A percentile compares a stretch with the other conserved stretches of the same genome.
phyloP scores from a whole-genome alignment of 2,888 invertebrate species.

The Hyposoter didymator region DNA sequence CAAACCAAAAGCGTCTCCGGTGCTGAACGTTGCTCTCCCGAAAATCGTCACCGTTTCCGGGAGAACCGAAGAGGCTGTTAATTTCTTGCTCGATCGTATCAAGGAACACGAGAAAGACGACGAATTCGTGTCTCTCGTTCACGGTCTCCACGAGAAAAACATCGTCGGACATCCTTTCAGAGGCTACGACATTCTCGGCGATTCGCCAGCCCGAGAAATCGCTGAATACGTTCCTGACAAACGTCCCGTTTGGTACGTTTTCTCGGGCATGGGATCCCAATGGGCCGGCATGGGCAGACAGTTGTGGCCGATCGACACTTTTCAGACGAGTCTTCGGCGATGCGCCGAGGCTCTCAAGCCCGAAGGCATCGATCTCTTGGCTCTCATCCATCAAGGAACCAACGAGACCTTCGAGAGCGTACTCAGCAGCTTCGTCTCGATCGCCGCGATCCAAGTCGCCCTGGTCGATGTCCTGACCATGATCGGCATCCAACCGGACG shows the following conservation, averaged over 20 bases:
- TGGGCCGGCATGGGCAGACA: constrained; percentile 98
- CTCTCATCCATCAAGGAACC: constrained; percentile 91
- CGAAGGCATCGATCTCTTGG: constrained; percentile 93
- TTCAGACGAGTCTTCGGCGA: constrained; percentile 91
- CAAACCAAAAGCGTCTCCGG: constrained; percentile 87
- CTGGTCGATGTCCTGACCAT: constrained; percentile 94
- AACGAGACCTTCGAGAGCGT: constrained; percentile 93
- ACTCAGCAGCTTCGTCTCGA: constrained; percentile 95
- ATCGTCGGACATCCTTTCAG: constrained; percentile 92
- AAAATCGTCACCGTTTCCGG: constrained; percentile 93
- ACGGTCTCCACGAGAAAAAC: constrained; percentile 89
- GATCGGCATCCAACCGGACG: constrained; percentile 94
- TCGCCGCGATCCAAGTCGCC: constrained; percentile 98
- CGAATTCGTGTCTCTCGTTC: constrained; percentile 91
- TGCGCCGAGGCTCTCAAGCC: constrained; percentile 91
- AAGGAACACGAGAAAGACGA: constrained; percentile 87
- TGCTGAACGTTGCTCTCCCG: constrained; percentile 86
- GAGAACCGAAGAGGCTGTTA: constrained; percentile 92
- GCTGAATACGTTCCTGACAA: constrained; percentile 85
- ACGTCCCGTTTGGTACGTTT: constrained; percentile 96
- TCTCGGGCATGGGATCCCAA: constrained; percentile 99
- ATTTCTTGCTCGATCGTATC: constrained; percentile 87
- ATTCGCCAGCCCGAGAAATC: constrained; percentile 85
- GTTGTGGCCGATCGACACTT: constrained; percentile 92
- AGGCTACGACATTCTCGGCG: constrained; percentile 92